Base-by-base conservation (phyloP, 2,888 invertebrate genomes). In the Spatulosminthurus flaviceps region DNA sequence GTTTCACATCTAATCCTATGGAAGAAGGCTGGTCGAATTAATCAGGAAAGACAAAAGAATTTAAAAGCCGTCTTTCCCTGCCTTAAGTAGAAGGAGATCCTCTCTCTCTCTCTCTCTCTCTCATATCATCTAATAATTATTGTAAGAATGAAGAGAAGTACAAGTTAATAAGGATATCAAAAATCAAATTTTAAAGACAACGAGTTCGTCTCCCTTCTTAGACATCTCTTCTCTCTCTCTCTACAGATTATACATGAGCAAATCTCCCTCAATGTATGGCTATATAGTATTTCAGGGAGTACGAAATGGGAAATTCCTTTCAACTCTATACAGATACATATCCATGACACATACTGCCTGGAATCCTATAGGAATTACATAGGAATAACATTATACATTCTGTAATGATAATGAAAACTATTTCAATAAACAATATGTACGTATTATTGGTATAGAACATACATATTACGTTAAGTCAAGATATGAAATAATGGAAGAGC, bases 101-200 rank as follows among this genome's bases (percentile, higher is more conserved):
- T 34, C 4, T 60, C 7, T 4, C 4, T 60, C 43, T 43, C 43
- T 43, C 43, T 60, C 60, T 60, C 34, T 7, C 5, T 4, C 9
- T 7, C 9, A 34, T 34, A 34, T 4, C 5, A 34, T 34, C 34
- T 34, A 9, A 9, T 4, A 34, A 34, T 34, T 41, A 41, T 13
- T 41, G 41, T 41, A 41, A 41, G 41, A 41, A 13, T 41, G 13
- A 41, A 41, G 41, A 7, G 51, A 51, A 51, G 1, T 2, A n/a
- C 2, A 51, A 19, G 51, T 9, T 34, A 34, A 34, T 34, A 34
- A 51, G 16, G 51, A 51, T 19, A 51, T 51, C 51, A 13, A 51
- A 51, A 13, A 51, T 51, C 19, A 51, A 51, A 51, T 51, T 51
- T 51, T 51, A 51, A 51, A 51, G 51, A 51, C 51, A 51, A n/a